phyloP scores from a whole-genome alignment of 2,113 vertebrate genomes.

The Saimiri boliviensis region DNA sequence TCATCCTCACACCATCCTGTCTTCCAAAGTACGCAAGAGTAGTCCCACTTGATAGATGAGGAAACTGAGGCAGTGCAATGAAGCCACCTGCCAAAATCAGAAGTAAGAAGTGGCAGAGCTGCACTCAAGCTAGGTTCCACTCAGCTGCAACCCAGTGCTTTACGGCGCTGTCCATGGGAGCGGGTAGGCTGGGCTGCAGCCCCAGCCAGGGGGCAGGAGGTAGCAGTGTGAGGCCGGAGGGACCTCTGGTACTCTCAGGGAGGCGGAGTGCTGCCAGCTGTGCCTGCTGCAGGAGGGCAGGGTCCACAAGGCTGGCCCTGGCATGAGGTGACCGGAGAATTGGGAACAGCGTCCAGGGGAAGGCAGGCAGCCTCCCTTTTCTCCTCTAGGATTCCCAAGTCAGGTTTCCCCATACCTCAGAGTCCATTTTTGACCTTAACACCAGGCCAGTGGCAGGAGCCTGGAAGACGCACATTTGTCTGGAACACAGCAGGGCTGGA shows the following conservation, averaged over 20 bases:
- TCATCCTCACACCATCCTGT: background rate
- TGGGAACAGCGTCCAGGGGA: background rate
- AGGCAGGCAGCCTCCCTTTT: background rate
- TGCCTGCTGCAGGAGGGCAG: background rate
- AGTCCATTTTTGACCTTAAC: background rate
- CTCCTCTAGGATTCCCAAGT: background rate
- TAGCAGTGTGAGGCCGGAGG: background rate
- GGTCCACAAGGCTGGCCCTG: background rate
- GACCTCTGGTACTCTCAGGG: background rate
- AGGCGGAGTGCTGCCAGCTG: background rate
- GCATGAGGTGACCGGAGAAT: background rate
- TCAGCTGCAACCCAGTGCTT: background rate
- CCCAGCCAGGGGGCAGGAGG: background rate
- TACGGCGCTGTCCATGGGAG: background rate
- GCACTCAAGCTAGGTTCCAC: background rate
- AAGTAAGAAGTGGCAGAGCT: background rate
- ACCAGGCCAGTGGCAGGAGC: background rate
- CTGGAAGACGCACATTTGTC: background rate
- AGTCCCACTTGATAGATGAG: background rate
- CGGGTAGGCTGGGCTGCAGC: rapidly evolving
- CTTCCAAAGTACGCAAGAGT: background rate
- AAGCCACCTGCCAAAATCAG: background rate
- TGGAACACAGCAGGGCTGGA: background rate
- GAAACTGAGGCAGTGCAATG: background rate
- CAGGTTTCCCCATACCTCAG: background rate